Percentiles rank a stretch among this genome's conserved stretches.
These are phyloP conservation scores for Xanthorhoe spadicearia DNA, from an alignment of 2,888 invertebrate genomes.

Conservation along the genomic window DNA sequence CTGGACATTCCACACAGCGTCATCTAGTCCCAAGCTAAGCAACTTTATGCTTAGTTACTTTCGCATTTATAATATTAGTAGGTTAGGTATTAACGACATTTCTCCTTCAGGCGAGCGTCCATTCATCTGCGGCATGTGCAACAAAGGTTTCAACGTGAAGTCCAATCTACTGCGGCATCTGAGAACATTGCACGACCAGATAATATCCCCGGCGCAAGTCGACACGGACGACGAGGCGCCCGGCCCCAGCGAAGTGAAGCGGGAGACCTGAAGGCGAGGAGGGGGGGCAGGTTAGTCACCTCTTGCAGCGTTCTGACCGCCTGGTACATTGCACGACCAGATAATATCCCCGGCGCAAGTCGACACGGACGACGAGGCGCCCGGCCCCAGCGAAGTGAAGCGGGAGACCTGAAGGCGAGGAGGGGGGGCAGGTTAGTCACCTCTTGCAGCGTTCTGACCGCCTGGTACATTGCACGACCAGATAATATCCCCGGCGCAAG, in stretches of 20 bases:
- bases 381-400: no score
- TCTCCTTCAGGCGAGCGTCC: slow-evolving; percentile 86
- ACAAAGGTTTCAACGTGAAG: slow-evolving; percentile 92
- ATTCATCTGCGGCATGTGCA: slow-evolving; percentile 89
- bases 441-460: no score
- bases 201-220: slow-evolving; percentile 66
- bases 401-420: no score
- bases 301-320: neutral
- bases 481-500: no score
- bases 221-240: slow-evolving; percentile 57
- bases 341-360: neutral
- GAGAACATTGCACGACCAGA: slow-evolving; percentile 90
- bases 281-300: slow-evolving; percentile 69
- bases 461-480: no score
- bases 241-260: slow-evolving; percentile 62
- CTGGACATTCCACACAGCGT: no score
- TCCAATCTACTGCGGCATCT: slow-evolving; percentile 90
- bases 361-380: no score
- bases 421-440: no score
- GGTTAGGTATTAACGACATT: neutral
- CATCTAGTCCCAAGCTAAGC: no score
- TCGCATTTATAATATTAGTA: no score
- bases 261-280: slow-evolving; percentile 78
- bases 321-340: neutral
- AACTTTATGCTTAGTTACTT: no score